Evolutionary conservation across 37 sponge, comb jelly and placozoan genomes (phyloP), one percentile per base, ranked within the genome.

Genomic region (Mnemiopsis leidyi): DNA sequence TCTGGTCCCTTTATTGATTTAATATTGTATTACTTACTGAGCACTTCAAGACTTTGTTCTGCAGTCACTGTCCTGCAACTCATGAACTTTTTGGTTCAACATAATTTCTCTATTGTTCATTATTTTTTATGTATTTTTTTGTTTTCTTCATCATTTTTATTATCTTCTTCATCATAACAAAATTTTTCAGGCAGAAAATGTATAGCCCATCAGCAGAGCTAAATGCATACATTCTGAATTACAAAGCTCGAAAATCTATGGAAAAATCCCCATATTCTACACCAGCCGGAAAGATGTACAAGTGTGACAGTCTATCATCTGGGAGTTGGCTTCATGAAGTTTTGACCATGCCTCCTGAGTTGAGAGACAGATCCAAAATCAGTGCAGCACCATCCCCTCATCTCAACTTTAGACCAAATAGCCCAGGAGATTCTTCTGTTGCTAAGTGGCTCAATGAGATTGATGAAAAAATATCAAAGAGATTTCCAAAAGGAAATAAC

Each of bases 131-230:
- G n/a, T n/a, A n/a, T n/a, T n/a, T n/a, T n/a, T n/a, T n/a, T n/a
- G n/a, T n/a, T n/a, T n/a, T n/a, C n/a, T n/a, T n/a, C n/a, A n/a
- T n/a, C n/a, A n/a, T n/a, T n/a, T n/a, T n/a, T n/a, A n/a, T n/a
- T n/a, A n/a, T n/a, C n/a, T n/a, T n/a, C n/a, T n/a, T n/a, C n/a
- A n/a, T n/a, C n/a, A n/a, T n/a, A n/a, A n/a, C n/a, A n/a, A n/a
- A n/a, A n/a, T n/a, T n/a, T n/a, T n/a, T n/a, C n/a, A n/a, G n/a
- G n/a, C n/a, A n/a, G n/a, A n/a, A n/a, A 67, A 85, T 85, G 90
- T 23, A 85, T 1, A 85, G 90, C 61, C 90, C 90, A 16, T 29
- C 90, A 39, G 90, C 90, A 40, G 61, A 85, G 36, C 90, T 85
- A 0, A 85, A 85, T 40, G 90, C 90, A 28, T 85, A 85, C 48